Base-by-base conservation (phyloP, 2,888 invertebrate species). In the Torymus auratus region DNA sequence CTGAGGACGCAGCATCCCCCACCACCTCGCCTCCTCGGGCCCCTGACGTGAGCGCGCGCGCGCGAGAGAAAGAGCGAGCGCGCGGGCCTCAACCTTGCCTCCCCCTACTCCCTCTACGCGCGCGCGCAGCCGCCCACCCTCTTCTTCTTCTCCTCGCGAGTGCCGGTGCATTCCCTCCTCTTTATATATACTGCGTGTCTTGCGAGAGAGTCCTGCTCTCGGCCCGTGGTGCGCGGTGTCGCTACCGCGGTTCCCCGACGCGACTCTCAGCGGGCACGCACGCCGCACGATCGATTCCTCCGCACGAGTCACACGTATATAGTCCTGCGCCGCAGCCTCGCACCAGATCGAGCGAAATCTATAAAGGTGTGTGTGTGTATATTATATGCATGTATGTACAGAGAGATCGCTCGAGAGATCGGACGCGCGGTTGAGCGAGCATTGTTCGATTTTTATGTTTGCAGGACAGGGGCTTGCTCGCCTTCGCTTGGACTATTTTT, bases 31-130 rank as follows among this genome's bases (percentile, higher is more conserved):
- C 15, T 13, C n/a, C 41, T 55, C 65, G 55, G 52, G 68, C 52
- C 56, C 62, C 56, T 14, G 72, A 76, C 69, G 67, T 82, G 75
- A 79, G 83, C 80, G 74, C 77, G 78, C 53, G 76, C 52, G n/a
- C 70, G 70, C 65, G 28, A 28, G 28, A 28, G 28, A 28, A 28
- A 28, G 28, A 28, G 28, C 28, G 72, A 76, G 74, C 69, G 67
- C 82, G 73, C 79, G 83, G 76, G 82, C 85, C 81, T 78, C 77
- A 76, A 67, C 81, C 78, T 78, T 72, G 55, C 50, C 55, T 53
- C 55, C 74, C 17, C 58, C 55, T 52, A 41, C 80, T 52, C 68
- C 56, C 58, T 41, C 61, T 78, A 74, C 77, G 78, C 56, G 75
- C 50, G n/a, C 70, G 70, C 65, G 83, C 80, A 28, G 7, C 28